Evolutionary conservation across 2,888 invertebrate species (phyloP), one percentile per base, ranked within the genome.

Genomic region (Agonum fuliginosum): DNA sequence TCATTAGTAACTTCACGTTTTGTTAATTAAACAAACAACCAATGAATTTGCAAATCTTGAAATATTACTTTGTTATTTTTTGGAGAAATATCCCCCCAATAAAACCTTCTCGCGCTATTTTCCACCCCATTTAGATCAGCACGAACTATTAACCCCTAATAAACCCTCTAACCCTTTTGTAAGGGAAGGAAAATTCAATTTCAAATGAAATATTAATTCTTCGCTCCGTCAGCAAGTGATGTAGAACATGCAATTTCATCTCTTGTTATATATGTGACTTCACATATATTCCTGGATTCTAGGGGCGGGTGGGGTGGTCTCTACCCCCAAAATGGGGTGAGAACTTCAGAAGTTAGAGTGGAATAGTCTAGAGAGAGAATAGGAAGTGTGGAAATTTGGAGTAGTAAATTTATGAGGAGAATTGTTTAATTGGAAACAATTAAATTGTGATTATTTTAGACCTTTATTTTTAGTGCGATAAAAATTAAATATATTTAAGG

Each of bases 151-250:
- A n/a, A n/a, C n/a, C n/a, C 6, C 37, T 37, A 37, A 37, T 37
- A 37, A 37, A 37, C 37, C 37, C 37, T 12, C 10, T 37, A n/a
- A 37, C 10, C 37, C 37, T 12, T 12, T 3, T 37, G 10, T 3
- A 10, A 0, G 2, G n/a, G n/a, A n/a, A n/a, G 37, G 10, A 12
- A 37, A 12, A 37, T 37, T 37, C 37, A 37, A 37, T 37, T 37
- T 37, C 37, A 8, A 12, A 37, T 54, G 54, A 54, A 54, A 54
- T 54, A 54, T 54, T 54, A 54, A 54, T 54, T 54, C 54, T 54
- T 54, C 12, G 54, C 54, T 12, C 4, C n/a, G 10, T 22, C 5
- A 22, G 54, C n/a, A 6, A 37, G 54, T 54, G 54, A 54, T 54
- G 24, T 54, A 54, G 22, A 12, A 12, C n/a, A 54, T 37, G 22